Percentiles rank a stretch among this genome's conserved stretches.
Conservation (phyloP, 2,113 vertebrate genomes). For the Dryoscopus gambensis region DNA sequence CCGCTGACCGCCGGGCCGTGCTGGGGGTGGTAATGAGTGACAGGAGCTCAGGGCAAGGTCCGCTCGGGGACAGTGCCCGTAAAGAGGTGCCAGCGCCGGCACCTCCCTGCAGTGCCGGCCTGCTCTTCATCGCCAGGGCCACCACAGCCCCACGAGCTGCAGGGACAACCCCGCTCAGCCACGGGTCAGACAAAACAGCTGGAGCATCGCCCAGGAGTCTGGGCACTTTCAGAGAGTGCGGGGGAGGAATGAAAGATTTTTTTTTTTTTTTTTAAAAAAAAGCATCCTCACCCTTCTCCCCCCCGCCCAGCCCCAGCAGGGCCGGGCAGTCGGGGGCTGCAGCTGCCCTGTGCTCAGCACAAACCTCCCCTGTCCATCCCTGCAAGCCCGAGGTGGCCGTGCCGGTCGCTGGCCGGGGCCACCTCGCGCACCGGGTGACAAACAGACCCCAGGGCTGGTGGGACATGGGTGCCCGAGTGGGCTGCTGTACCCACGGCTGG, state of each 20-base stretch:
- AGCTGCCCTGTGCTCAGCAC: background rate
- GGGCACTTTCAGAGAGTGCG: background rate
- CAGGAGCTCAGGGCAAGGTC: background rate
- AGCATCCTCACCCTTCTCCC: fast-evolving
- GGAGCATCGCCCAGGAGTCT: background rate
- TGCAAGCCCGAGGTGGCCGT: background rate
- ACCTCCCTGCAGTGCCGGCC: background rate
- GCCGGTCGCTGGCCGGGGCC: fast-evolving
- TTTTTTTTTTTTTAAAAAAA: too few relatives aligned
- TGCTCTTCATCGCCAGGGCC: background rate
- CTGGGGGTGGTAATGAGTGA: background rate
- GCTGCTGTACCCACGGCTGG: fast-evolving
- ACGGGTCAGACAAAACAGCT: fast-evolving
- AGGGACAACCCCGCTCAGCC: background rate
- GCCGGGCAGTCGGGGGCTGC: background rate
- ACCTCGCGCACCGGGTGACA: background rate
- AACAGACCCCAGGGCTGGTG: too few relatives aligned
- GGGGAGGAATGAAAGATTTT: too few relatives aligned
- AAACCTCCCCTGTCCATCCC: background rate
- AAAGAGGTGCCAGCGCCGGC: background rate
- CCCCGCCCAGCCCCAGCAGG: background rate
- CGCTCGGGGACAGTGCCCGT: background rate
- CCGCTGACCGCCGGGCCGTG: background rate
- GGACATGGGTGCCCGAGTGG: fast-evolving
- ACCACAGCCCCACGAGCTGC: background rate